phyloP scores from a whole-genome alignment of 53 echinoderm and acorn worm species.

The Luidia sarsii region DNA sequence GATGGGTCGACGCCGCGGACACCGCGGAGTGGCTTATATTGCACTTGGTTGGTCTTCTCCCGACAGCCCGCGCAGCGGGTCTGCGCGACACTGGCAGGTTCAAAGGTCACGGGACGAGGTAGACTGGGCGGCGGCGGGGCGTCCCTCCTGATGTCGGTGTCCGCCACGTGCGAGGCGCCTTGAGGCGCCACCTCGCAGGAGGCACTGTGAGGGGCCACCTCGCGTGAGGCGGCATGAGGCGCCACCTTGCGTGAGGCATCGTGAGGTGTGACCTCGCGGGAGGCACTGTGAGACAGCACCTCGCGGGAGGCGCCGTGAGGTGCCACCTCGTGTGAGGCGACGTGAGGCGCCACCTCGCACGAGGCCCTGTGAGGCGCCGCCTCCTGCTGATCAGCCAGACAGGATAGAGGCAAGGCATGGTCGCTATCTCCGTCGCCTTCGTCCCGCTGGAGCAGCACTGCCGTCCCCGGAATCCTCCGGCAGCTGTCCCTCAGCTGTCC shows the following conservation, averaged over 20 bases:
- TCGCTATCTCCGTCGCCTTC: background rate
- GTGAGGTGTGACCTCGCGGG: no score
- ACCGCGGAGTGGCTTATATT: conserved; percentile 7
- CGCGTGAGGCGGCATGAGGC: background rate
- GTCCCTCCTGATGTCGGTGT: no score
- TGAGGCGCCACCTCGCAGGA: no score
- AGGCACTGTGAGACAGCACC: no score
- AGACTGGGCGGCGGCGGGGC: no score
- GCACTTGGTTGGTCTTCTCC: conserved; percentile 25
- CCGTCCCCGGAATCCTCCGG: background rate
- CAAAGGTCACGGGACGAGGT: no score
- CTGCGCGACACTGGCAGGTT: no score
- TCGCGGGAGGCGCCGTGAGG: background rate
- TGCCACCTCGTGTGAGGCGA: background rate
- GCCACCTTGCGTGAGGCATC: no score
- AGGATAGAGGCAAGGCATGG: background rate
- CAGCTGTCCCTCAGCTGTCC: no score
- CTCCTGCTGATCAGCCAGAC: background rate
- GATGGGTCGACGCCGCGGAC: no score
- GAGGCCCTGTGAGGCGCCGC: background rate
- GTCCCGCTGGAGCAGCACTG: background rate
- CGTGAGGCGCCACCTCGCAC: background rate
- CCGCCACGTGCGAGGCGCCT: no score
- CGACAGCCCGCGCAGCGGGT: no score
- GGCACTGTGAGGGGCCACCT: background rate